Conservation (phyloP, 2,113 vertebrate species). For the Rhadina sibilatrix region DNA sequence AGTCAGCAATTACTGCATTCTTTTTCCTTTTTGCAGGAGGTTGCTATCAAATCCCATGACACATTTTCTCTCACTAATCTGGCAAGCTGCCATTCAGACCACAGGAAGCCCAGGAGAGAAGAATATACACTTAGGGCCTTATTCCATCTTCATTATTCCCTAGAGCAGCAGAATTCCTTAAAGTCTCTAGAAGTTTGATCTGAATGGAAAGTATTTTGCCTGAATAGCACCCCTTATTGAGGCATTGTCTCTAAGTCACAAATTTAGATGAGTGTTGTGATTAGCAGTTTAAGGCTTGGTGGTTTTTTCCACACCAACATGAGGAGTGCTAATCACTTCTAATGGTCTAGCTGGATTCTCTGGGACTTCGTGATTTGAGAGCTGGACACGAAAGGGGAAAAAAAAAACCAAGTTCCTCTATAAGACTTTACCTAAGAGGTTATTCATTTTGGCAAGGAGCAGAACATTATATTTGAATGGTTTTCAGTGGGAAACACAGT, state of each 20-base stretch:
- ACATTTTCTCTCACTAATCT: constrained; percentile 11
- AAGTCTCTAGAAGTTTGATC: constrained; percentile 6
- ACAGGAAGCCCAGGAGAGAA: constrained; percentile 24
- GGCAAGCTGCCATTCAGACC: constrained; percentile 44
- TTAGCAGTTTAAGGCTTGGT: constrained; percentile 9
- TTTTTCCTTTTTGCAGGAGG: neutral
- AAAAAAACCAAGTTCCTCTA: neutral
- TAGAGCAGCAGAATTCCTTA: constrained; percentile 16
- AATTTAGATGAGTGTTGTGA: constrained; percentile 50
- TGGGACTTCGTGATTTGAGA: constrained; percentile 14
- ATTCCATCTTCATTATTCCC: constrained; percentile 39
- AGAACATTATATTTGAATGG: neutral
- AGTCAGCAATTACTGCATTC: constrained; percentile 2
- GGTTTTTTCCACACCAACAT: neutral
- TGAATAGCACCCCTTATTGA: constrained; percentile 52
- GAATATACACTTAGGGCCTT: constrained; percentile 29
- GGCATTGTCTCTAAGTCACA: constrained; percentile 42
- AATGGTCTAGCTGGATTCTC: neutral
- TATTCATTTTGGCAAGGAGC: neutral
- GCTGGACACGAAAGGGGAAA: neutral
- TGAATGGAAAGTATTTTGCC: constrained; percentile 54
- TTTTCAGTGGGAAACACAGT: neutral
- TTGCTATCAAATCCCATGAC: neutral
- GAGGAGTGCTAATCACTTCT: constrained; percentile 9
- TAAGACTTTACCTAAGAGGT: neutral